These are phyloP conservation scores for Frankliniella intonsa DNA, from an alignment of 2,888 invertebrate species.

Conservation along the genomic window DNA sequence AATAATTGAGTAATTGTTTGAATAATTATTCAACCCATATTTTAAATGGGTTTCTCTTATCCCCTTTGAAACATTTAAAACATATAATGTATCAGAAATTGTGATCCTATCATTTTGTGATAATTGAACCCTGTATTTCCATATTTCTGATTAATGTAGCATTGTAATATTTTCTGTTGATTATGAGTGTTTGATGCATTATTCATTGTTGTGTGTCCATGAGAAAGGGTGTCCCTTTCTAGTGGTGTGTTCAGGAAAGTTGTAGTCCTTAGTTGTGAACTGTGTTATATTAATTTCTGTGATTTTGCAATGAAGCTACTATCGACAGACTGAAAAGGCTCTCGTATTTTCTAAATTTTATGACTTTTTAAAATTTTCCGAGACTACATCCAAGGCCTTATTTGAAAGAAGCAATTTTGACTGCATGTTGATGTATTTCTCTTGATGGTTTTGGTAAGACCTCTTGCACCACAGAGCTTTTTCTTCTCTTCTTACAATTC, in stretches of 20 bases:
- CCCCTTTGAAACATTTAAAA: not conserved
- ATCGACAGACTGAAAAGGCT: not conserved
- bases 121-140: not conserved
- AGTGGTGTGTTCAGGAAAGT: not conserved
- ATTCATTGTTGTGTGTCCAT: not conserved
- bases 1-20: not conserved
- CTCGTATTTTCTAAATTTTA: not conserved
- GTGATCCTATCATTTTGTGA: constrained; percentile 13
- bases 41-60: not conserved
- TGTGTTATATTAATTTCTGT: not conserved
- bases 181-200: not conserved
- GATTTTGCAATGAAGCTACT: not conserved
- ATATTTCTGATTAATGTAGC: not conserved
- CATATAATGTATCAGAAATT: not conserved
- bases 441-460: not conserved
- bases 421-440: not conserved
- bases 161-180: not conserved
- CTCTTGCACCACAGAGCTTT: too few relatives aligned
- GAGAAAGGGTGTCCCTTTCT: not conserved
- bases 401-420: not conserved
- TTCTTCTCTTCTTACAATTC: too few relatives aligned
- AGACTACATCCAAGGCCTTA: not conserved
- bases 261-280: not conserved
- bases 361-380: not conserved
- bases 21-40: not conserved